Evolutionary conservation across 2,113 vertebrate species (phyloP), one percentile per base, ranked within the genome.

Genomic region (Gymnobelideus leadbeateri): DNA sequence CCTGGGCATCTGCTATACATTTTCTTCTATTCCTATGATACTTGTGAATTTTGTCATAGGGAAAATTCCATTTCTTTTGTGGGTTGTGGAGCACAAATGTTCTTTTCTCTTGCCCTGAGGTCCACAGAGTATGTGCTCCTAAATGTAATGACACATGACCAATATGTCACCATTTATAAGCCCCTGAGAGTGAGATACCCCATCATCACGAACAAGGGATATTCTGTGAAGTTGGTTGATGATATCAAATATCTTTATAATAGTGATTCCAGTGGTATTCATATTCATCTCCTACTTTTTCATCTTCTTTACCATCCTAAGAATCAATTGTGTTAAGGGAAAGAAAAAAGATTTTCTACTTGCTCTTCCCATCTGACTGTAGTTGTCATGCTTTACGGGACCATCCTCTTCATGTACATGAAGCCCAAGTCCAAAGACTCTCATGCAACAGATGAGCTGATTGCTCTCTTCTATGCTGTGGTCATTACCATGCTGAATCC

Each of bases 341-440:
- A 97, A 96, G 77, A 52, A 0, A 47, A 97, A 98, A 43, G 96
- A 96, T 1, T 97, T 96, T 97, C 97, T 0, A 98, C 96, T 46
- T 97, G 97, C 89, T 98, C 97, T 55, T 95, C 97, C 24, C 95
- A 97, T 43, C 93, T 97, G 93, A 96, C 95, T 91, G 97, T 98
- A 28, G 97, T 97, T 14, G 84, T 95, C 77, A 94, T 97, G 92
- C 97, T 98, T 97, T 97, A 95, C 92, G 97, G 97, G 8, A 97
- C 97, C 49, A 96, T 97, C 8, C 96, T 97, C 28, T 97, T 96
- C 49, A 96, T 97, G 97, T 98, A 97, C 91, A 94, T 96, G 90
- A 97, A 97, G 68, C 95, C 96, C 12, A 96, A 77, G 12, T 77
- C 28, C 28, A 19, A 37, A 77, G 12, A n/a, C 12, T n/a, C 37